These are phyloP conservation scores for Stichopus horrens DNA, from an alignment of 53 echinoderm and acorn worm species.

Conservation along the genomic window DNA sequence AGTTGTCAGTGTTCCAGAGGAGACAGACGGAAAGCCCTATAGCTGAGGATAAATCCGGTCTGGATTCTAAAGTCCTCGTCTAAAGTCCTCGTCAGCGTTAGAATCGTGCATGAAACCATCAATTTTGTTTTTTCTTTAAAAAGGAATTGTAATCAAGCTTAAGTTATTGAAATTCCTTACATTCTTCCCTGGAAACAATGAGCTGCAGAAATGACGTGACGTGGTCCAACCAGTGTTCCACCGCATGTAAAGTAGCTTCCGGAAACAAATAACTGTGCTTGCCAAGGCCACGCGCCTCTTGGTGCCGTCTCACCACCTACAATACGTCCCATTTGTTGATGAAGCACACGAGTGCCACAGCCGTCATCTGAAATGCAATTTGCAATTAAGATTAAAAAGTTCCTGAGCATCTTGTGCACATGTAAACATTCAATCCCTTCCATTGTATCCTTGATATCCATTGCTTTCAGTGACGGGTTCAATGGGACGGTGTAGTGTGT, in stretches of 20 bases:
- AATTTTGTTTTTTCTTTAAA: too few relatives aligned
- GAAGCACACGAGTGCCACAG: constrained; percentile 27
- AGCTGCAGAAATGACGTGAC: constrained; percentile 49
- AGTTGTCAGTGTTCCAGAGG: too few relatives aligned
- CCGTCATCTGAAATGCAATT: constrained; percentile 13
- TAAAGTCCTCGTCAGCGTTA: too few relatives aligned
- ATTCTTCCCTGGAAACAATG: constrained; percentile 42
- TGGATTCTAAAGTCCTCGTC: too few relatives aligned
- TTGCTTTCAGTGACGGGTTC: too few relatives aligned
- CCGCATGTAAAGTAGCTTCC: constrained; percentile 28
- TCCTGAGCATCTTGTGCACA: background rate
- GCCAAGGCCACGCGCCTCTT: constrained; percentile 44
- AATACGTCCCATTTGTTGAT: background rate
- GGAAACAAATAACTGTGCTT: constrained; percentile 20
- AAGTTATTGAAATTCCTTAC: background rate
- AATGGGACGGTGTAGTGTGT: too few relatives aligned
- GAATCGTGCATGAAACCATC: too few relatives aligned
- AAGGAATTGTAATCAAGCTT: too few relatives aligned
- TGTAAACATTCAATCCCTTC: background rate
- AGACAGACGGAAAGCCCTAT: too few relatives aligned
- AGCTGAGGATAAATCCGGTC: too few relatives aligned
- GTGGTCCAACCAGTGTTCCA: constrained; percentile 48
- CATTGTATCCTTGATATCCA: background rate
- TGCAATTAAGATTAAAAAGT: background rate
- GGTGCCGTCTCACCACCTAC: constrained; percentile 39